These are phyloP conservation scores for Coranthus polyacanthus DNA, from an alignment of 2,797 vertebrate species.

Conservation along the genomic window DNA sequence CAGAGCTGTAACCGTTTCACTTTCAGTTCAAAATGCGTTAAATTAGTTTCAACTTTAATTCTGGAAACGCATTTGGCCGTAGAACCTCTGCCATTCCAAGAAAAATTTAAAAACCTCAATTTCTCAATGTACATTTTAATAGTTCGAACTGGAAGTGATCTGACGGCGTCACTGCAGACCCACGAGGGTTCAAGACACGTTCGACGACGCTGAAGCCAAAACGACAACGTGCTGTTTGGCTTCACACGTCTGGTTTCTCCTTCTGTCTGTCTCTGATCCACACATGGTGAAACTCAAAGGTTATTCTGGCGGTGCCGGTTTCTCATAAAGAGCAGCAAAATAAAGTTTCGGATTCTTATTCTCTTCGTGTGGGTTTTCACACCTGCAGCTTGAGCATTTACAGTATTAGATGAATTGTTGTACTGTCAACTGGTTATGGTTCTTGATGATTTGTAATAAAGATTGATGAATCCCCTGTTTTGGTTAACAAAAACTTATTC, in stretches of 20 bases:
- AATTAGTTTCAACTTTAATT: slow-evolving; percentile 17
- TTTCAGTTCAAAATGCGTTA: slow-evolving; percentile 14
- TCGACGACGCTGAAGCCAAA: slow-evolving; percentile 20
- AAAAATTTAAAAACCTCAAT: slow-evolving; percentile 14
- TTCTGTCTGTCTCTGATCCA: slow-evolving; percentile 52
- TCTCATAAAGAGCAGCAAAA: slow-evolving; percentile 53
- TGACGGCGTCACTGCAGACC: slow-evolving; percentile 10
- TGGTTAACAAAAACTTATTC: slow-evolving; percentile 78
- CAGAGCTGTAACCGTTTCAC: neutral
- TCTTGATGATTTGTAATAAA: slow-evolving; percentile 83
- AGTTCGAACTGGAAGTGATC: slow-evolving; percentile 28
- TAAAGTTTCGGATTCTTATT: slow-evolving; percentile 58
- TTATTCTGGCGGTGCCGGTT: slow-evolving; percentile 62
- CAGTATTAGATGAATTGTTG: slow-evolving; percentile 81
- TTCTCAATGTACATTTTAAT: slow-evolving; percentile 14
- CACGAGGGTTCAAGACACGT: slow-evolving; percentile 23
- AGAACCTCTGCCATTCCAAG: slow-evolving; percentile 5
- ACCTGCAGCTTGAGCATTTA: slow-evolving; percentile 71
- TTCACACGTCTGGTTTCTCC: slow-evolving; percentile 27
- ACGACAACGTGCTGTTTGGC: neutral
- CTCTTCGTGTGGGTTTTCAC: slow-evolving; percentile 60
- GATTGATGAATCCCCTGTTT: slow-evolving; percentile 78
- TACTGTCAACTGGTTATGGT: slow-evolving; percentile 78
- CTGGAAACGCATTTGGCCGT: slow-evolving; percentile 16
- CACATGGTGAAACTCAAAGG: slow-evolving; percentile 47